Base-by-base conservation (phyloP, 1,140 invertebrate genomes). In the Pogonomyrmex californicus region DNA sequence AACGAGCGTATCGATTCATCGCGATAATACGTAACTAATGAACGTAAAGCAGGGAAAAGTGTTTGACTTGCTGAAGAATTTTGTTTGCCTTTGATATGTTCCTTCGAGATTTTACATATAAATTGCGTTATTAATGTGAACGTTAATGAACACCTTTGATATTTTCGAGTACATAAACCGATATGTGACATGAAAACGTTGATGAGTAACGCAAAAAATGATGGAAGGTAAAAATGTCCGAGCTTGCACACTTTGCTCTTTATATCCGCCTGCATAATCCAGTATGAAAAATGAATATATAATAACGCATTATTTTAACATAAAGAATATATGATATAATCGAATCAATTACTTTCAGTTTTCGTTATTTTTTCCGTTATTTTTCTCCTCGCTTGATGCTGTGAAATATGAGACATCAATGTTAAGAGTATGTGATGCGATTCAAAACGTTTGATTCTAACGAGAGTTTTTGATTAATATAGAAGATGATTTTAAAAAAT, bases 71-170 rank as follows among this genome's bases (percentile, higher is more conserved):
- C 30, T 47, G 54, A 83, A 60, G 68, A 83, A 75, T 83, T 62
- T 60, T 60, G 54, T 75, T 83, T 83, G 54, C 54, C 41, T 83
- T 83, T 75, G 79, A 83, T 75, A 75, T 41, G 54, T 75, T 83
- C 54, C 68, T 83, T 60, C 66, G 79, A 83, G 79, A 75, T 83
- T 83, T 83, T 83, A 83, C 79, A 83, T 83, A 83, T 83, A 83
- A 83, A 83, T 83, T 73, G 68, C 54, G 79, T 83, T 83, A 83
- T 83, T 83, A 83, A 83, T 83, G 54, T 47, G 54, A 83, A 60
- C 56, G 56, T 49, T 83, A 75, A 83, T 83, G 56, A 83, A 83
- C 54, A 75, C 79, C 68, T 75, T 83, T 83, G 79, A 83, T 83
- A 75, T 33, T 47, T 83, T 60, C 41, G 30, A 60, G 23, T 83